These are phyloP conservation scores for Phalacrocorax aristotelis DNA, from an alignment of 2,113 vertebrate species.

Conservation along the genomic window DNA sequence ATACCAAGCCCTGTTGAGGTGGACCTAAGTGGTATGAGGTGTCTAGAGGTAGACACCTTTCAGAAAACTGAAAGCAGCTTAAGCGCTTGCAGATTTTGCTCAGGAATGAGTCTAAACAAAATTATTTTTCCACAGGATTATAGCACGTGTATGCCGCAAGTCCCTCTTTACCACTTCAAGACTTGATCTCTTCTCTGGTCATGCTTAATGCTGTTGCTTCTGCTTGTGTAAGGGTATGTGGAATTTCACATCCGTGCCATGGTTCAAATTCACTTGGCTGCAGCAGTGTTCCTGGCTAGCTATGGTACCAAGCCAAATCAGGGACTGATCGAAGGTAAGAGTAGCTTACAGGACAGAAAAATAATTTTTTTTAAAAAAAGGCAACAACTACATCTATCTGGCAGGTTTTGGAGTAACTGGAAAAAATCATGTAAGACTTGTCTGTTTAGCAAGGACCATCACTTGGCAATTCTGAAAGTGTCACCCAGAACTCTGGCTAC, in stretches of 20 bases:
- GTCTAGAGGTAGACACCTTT: background rate
- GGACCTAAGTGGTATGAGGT: background rate
- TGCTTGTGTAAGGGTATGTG: background rate
- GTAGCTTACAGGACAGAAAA: background rate
- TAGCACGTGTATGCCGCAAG: fast-evolving
- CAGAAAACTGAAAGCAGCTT: background rate
- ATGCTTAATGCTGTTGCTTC: fast-evolving
- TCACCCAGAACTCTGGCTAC: background rate
- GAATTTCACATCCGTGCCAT: background rate
- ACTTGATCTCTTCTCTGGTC: background rate
- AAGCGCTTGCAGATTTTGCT: background rate
- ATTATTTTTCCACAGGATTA: background rate
- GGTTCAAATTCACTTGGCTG: background rate
- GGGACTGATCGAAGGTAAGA: background rate
- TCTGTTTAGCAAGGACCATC: background rate
- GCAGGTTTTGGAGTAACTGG: background rate
- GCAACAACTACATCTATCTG: background rate
- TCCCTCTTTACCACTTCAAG: background rate
- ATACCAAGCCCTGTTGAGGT: background rate
- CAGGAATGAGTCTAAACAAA: background rate
- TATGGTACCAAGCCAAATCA: background rate
- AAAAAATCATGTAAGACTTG: background rate
- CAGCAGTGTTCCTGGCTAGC: background rate
- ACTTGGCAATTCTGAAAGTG: background rate
- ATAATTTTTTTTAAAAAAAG: too few species aligned